Evolutionary conservation across 92 coral and sea anemone species (phyloP).

Genomic region (Palythoa heliodiscus): DNA sequence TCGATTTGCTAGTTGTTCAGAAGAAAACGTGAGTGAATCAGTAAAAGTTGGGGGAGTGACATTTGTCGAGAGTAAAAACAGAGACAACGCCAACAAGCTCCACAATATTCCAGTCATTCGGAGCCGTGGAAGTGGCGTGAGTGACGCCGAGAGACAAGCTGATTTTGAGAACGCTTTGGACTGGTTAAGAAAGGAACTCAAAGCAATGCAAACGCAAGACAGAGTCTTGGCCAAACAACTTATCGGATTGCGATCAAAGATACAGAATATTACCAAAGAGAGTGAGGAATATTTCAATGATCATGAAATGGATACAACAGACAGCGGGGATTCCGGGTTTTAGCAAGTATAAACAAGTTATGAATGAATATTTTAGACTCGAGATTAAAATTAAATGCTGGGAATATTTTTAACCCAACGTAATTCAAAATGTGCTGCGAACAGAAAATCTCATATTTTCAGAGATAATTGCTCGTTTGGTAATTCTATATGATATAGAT

Average conservation of each 20-base stretch:
- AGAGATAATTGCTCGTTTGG: background rate
- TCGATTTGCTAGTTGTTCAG: constrained; percentile 32
- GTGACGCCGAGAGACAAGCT: constrained; percentile 61
- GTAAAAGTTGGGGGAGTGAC: constrained; percentile 28
- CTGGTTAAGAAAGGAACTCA: constrained; percentile 73
- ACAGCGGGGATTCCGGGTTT: constrained; percentile 42
- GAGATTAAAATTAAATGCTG: background rate
- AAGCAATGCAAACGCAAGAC: constrained; percentile 77
- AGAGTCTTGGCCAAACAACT: constrained; percentile 73
- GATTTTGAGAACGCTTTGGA: constrained; percentile 69
- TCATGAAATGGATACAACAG: constrained; percentile 50
- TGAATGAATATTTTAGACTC: background rate
- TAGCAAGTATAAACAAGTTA: background rate
- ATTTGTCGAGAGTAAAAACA: constrained; percentile 23
- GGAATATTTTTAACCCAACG: background rate
- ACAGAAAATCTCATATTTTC: background rate
- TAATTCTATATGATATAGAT: background rate
- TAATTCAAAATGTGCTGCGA: background rate
- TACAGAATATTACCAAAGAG: constrained; percentile 69
- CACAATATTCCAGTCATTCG: constrained; percentile 54
- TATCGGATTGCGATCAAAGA: constrained; percentile 72
- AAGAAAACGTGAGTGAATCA: constrained; percentile 30
- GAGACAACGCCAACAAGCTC: background rate
- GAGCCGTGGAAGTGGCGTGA: constrained; percentile 62
- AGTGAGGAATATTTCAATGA: constrained; percentile 63